Evolutionary conservation across 2,888 invertebrate species (phyloP), one percentile per base, ranked within the genome.

Genomic region (Phengaris arion): DNA sequence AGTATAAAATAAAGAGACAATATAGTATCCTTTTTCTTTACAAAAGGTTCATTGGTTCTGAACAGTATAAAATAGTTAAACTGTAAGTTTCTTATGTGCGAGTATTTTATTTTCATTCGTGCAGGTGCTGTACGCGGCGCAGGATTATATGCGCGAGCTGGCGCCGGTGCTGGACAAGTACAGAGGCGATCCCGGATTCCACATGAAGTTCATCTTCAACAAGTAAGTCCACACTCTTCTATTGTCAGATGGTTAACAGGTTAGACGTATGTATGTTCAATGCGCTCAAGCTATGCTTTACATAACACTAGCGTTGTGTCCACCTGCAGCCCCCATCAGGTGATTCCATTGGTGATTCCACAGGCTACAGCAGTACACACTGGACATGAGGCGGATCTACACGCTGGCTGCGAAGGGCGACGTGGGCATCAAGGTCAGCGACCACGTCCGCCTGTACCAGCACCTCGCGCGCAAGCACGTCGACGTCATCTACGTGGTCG

Each of bases 401-500:
- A 75, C 80, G 10, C 69, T 78, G n/a, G 72, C 77, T 7, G 7
- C 78, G 8, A 15, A 5, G 13, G 13, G n/a, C 6, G 0, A 76
- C 45, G 2, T 0, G 7, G 0, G 2, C 52, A 15, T 10, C 51
- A 74, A 57, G 0, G 76, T 81, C 4, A 76, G 76, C 76, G 35
- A 76, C 1, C 76, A 79, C 48, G 35, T 85, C 0, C 9, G 78
- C 2, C 82, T 82, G 79, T 86, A 86, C 80, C 74, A 81, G 51
- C 79, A 85, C 79, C 8, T 79, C 13, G 59, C 81, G 48, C 79
- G 80, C 35, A 79, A 81, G 77, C 79, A 84, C 80, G 68, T 85
- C 12, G 87, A 87, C 77, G 76, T 87, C 10, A 81, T 84, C 0
- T 87, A 87, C 80, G 81, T 83, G 2, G 79, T 84, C 54, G 85